Conservation (phyloP, 2,113 vertebrate genomes). For the Acrocephalus kingi region DNA sequence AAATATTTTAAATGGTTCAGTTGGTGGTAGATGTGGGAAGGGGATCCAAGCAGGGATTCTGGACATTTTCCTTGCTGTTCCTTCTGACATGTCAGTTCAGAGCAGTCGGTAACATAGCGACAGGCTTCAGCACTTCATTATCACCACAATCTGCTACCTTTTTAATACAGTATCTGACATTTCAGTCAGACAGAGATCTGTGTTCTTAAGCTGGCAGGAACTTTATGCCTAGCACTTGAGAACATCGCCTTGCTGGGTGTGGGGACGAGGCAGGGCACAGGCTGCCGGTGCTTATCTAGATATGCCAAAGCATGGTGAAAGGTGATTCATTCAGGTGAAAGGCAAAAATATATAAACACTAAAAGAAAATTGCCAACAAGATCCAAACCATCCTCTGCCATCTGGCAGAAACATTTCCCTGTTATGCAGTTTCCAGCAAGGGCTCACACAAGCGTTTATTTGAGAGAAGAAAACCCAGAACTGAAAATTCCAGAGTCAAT, state of each 20-base stretch:
- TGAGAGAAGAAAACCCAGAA: neutral
- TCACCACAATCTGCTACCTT: constrained; percentile 64
- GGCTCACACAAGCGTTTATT: neutral
- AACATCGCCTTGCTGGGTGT: neutral
- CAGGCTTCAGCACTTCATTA: constrained; percentile 61
- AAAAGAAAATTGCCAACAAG: neutral
- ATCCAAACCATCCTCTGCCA: neutral
- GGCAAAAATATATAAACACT: neutral
- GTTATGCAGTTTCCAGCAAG: neutral
- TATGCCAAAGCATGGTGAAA: neutral
- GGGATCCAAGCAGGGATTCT: neutral
- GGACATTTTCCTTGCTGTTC: constrained; percentile 27
- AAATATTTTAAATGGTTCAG: constrained; percentile 36
- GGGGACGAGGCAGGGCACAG: neutral
- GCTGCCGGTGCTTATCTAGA: neutral
- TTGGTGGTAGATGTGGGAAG: neutral
- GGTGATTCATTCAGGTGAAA: neutral
- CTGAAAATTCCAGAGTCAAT: neutral
- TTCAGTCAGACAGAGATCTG: constrained; percentile 41
- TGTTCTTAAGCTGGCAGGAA: neutral
- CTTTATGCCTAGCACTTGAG: neutral
- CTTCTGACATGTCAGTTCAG: constrained; percentile 32
- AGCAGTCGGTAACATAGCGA: constrained; percentile 59
- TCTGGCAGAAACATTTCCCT: neutral
- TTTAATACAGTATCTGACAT: constrained; percentile 54